Evolutionary conservation across 2,888 invertebrate species (phyloP), one percentile per base, ranked within the genome.

Genomic region (Meliscaeva auricollis): DNA sequence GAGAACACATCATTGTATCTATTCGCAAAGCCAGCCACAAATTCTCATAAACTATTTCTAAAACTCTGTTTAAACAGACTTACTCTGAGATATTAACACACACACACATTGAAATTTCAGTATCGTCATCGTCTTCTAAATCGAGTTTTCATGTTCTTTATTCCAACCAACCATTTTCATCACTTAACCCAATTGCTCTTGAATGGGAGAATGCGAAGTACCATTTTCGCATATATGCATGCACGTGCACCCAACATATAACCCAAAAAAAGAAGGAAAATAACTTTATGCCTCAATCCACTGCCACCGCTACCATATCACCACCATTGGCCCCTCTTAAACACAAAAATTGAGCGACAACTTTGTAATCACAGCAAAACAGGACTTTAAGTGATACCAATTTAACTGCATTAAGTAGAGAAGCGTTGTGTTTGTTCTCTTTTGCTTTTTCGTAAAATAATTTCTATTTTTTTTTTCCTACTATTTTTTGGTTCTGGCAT

Each of bases 281-380:
- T 4, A 26, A 26, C 26, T n/a, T n/a, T n/a, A 26, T 4, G 3
- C 26, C 26, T 4, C 26, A 26, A 38, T 9, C 38, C 38, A n/a
- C n/a, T n/a, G n/a, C n/a, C n/a, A n/a, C n/a, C n/a, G n/a, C n/a
- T n/a, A n/a, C n/a, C n/a, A n/a, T n/a, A n/a, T n/a, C n/a, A n/a
- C n/a, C n/a, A n/a, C 6, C 2, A 3, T 13, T 22, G 13, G 38
- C 68, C 60, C 35, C 2, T 38, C 13, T 56, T 48, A 41, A 62
- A 32, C 3, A 78, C 60, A 32, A 85, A 85, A 85, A 85, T 77
- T 81, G 81, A 85, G 85, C 85, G 85, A 85, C 81, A 85, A 81
- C 72, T 85, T 76, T 81, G 81, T 85, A 77, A 85, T 85, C 85
- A 81, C 85, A 81, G 85, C 81, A 73, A 85, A 85, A 85, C 85